phyloP scores from a whole-genome alignment of 2,113 vertebrate genomes.

The Arizona elegans region DNA sequence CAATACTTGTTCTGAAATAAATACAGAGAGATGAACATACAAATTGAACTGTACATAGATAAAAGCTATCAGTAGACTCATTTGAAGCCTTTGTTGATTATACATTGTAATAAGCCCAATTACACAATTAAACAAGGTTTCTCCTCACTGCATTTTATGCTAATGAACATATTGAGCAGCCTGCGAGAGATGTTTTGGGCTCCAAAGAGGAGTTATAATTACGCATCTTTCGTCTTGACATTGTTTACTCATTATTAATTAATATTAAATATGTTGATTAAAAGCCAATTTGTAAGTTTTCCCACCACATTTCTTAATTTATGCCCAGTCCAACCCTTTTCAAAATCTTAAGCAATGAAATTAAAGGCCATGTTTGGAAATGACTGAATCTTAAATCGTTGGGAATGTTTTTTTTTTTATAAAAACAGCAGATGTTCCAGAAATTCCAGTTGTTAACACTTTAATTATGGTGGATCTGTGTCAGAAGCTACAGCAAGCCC shows the following conservation, averaged over 20 bases:
- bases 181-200: slow-evolving; percentile 69
- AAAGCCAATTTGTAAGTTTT: slow-evolving; percentile 69
- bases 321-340: not conserved
- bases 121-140: slow-evolving; percentile 77
- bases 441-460: slow-evolving; percentile 44
- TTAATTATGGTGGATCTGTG: slow-evolving; percentile 43
- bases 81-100: slow-evolving; percentile 73
- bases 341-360: slow-evolving; percentile 29
- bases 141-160: slow-evolving; percentile 66
- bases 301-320: slow-evolving; percentile 45
- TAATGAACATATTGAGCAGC: slow-evolving; percentile 74
- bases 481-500: slow-evolving; percentile 15
- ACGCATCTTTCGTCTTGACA: slow-evolving; percentile 69
- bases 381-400: slow-evolving; percentile 2
- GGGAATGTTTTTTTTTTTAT: slow-evolving; percentile 31
- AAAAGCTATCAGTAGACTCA: slow-evolving; percentile 64
- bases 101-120: slow-evolving; percentile 73
- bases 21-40: not conserved
- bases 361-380: slow-evolving; percentile 29
- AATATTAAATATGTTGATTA: slow-evolving; percentile 75
- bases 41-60: slow-evolving; percentile 32
- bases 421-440: slow-evolving; percentile 53
- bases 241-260: slow-evolving; percentile 76
- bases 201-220: slow-evolving; percentile 67
- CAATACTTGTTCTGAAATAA: slow-evolving; percentile 65